Base-by-base conservation (phyloP, 2,113 vertebrate species). In the Micronisus gabar region DNA sequence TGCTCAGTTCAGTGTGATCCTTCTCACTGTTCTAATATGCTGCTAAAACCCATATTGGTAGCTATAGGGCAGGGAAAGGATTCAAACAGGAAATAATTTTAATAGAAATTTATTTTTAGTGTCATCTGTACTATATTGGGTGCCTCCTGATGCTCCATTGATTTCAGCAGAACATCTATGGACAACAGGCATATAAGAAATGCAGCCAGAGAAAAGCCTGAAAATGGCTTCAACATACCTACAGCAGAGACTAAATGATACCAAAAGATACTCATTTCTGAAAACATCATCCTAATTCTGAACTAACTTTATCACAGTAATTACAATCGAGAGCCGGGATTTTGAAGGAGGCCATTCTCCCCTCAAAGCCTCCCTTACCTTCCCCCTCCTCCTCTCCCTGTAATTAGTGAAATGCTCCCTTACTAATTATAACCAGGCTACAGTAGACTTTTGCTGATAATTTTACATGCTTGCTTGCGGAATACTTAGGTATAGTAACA, bases 21-120 rank as follows among this genome's bases (percentile, higher is more conserved):
- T 56, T 61, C 80, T 32, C 30, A 61, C 61, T 4, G 38, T 59
- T 66, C 86, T n/a, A 65, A 53, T 27, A 52, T 0, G 14, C 27
- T 90, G 80, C 56, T 80, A 25, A 88, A 79, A 55, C 84, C 45
- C 15, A 3, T 19, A 53, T 10, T 67, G 86, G 45, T 56, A 67
- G 65, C 81, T 34, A 70, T 0, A 19, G 29, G 1, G 62, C n/a
- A 83, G 58, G 70, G 19, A 67, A 82, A 81, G 63, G 40, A 90
- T 43, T 90, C 63, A 50, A 88, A 92, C 15, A 26, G 59, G 55
- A 81, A 65, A 63, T 56, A 29, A 88, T 85, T 88, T 79, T 53
- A 93, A 82, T 52, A 59, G 73, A 52, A 73, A 95, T 97, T 59
- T 88, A 92, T 86, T 95, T 93, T 73, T 86, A 73, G 82, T 70